phyloP scores from a whole-genome alignment of 2,113 vertebrate species.

The human region DNA sequence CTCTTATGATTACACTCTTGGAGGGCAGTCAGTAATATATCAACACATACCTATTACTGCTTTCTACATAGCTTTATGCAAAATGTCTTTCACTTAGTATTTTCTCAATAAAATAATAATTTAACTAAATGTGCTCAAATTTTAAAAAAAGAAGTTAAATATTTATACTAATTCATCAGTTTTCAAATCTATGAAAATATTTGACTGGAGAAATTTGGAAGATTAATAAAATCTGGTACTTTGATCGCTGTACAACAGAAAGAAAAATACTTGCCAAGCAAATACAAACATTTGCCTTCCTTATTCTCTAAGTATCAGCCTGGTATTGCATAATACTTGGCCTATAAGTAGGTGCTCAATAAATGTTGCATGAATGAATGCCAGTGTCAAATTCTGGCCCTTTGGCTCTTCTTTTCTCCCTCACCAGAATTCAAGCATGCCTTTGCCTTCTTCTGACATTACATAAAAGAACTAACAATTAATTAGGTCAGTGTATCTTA shows the following conservation, averaged over 20 bases:
- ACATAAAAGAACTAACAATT: constrained; percentile 56
- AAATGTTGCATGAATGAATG: background rate
- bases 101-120: constrained; percentile 15
- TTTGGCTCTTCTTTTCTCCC: background rate
- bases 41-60: background rate
- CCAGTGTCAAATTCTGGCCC: background rate
- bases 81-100: background rate
- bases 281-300: constrained; percentile 44
- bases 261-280: constrained; percentile 29
- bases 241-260: background rate
- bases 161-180: background rate
- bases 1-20: background rate
- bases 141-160: background rate
- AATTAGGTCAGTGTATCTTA: constrained; percentile 74
- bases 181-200: background rate
- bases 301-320: background rate
- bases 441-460: constrained; percentile 46
- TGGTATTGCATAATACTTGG: background rate
- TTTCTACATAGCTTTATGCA: background rate
- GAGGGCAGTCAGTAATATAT: background rate
- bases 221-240: background rate
- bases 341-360: background rate
- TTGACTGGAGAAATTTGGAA: background rate
- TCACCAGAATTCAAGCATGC: background rate
- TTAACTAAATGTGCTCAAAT: background rate